Base-by-base conservation (phyloP, 1,140 invertebrate species). In the Zaprionus lachaisei region DNA sequence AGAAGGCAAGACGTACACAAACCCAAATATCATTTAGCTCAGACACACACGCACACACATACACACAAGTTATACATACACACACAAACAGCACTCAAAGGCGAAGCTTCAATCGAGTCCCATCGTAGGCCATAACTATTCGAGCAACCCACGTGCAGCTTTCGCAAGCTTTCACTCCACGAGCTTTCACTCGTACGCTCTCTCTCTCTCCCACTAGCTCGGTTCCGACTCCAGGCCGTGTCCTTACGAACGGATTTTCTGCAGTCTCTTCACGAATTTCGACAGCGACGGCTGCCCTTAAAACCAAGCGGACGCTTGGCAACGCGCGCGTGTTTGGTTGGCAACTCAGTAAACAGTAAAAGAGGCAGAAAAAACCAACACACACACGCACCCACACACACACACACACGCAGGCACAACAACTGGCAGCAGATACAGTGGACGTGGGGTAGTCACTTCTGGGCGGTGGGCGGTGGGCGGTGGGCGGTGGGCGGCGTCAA, bases 181-280 rank as follows among this genome's bases (percentile, higher is more conserved):
- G 20, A 84, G 81, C 81, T 83, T 83, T 60, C 34, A 67, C 81
- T 74, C 68, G 14, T 1, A 0, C 1, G 0, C 68, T 76, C 83
- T 85, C 77, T 14, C 4, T 0, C 4, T 1, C 5, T 1, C 5
- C 4, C 77, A 34, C 34, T n/a, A 1, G 17, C 22, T 20, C 47
- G 38, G 69, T 60, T 76, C 68, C 68, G 34, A 70, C 73, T 72
- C 55, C 67, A n/a, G 54, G 11, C 22, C 57, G 72, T 51, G 73
- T 75, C 72, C 72, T 75, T 44, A 34, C 54, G 54, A 64, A 69
- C 28, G 44, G 60, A 58, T 64, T 78, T 79, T 67, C 66, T 64
- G 70, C 81, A 87, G 84, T 87, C 84, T 90, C 81, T 81, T 80
- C 58, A 79, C 79, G 81, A 89, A 75, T 73, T 87, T 79, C 67